Evolutionary conservation across 1,140 invertebrate genomes (phyloP).

Genomic region (Zaprionus ornatus): DNA sequence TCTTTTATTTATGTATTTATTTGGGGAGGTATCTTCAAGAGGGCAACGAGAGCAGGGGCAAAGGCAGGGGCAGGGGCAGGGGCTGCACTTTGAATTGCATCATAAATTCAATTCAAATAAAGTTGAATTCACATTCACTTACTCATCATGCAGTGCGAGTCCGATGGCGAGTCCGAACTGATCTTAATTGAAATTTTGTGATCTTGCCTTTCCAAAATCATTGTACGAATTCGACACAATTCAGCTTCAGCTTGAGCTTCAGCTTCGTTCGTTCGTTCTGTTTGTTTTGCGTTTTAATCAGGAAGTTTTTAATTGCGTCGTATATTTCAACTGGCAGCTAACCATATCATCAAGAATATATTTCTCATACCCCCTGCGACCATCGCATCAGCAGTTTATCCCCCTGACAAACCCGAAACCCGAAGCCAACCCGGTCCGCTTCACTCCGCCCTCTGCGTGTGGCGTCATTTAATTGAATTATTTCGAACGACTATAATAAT

Average conservation of each 20-base stretch:
- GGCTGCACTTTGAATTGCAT: slow-evolving; percentile 51
- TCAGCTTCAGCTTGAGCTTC: slow-evolving; percentile 13
- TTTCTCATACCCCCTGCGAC: background rate
- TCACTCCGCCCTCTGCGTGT: slow-evolving; percentile 54
- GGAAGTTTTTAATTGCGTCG: slow-evolving; percentile 80
- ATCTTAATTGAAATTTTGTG: slow-evolving; percentile 59
- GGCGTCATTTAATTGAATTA: slow-evolving; percentile 80
- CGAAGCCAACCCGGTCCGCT: slow-evolving; percentile 35
- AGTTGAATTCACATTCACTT: slow-evolving; percentile 69
- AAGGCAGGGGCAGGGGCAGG: background rate
- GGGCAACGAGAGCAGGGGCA: background rate
- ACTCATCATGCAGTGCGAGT: slow-evolving; percentile 41
- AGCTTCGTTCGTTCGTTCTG: slow-evolving; percentile 17
- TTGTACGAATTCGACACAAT: slow-evolving; percentile 41
- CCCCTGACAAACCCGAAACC: slow-evolving; percentile 26
- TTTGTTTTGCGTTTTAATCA: slow-evolving; percentile 76
- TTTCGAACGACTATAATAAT: slow-evolving; percentile 72
- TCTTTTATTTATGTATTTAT: slow-evolving; percentile 35
- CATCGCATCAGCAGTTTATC: background rate
- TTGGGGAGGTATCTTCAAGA: slow-evolving; percentile 8
- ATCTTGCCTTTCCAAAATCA: slow-evolving; percentile 44
- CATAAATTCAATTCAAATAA: slow-evolving; percentile 71
- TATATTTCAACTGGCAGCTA: slow-evolving; percentile 68
- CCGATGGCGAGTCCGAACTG: slow-evolving; percentile 9
- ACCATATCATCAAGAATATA: slow-evolving; percentile 58